Evolutionary conservation across 2,888 invertebrate species (phyloP), one percentile per base, ranked within the genome.

Genomic region (Mythimna ferrago): DNA sequence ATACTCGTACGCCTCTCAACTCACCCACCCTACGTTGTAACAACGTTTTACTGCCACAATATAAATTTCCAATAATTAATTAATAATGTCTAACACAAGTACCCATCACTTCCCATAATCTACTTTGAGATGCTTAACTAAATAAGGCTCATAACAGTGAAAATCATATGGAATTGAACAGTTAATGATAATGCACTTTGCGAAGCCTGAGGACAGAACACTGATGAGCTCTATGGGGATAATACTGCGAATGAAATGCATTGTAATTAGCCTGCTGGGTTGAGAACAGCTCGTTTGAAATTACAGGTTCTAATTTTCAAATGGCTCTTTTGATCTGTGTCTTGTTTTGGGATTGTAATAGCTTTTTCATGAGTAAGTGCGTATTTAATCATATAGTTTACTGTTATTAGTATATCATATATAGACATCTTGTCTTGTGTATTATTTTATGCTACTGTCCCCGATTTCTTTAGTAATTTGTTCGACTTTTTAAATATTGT

Each of bases 211-310:
- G 73, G 41, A 57, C 19, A 57, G 7, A 10, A 6, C 35, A 80
- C 6, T 74, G 35, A 58, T 75, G 61, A 80, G 53, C 14, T 62
- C 2, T 44, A 19, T 63, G 11, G 9, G 57, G 10, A 57, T 35
- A 62, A 44, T 54, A 19, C 16, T 38, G 16, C 19, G 0, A 62
- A 73, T 62, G 35, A 62, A 80, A 75, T 63, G 35, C 51, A 57
- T 7, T 63, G 35, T 73, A 80, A 80, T 80, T 63, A 73, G 10
- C 11, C 51, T 6, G 11, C 44, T 35, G 32, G 44, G 26, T 62
- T 35, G 21, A 53, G 11, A 19, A 21, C 2, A n/a, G 35, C n/a
- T 57, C 16, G 44, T 80, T 62, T 53, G 61, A 10, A 62, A 57
- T 73, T 44, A 26, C 5, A 21, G 16, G 35, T 41, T n/a, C 21